A percentile compares a stretch with the other conserved stretches of the same genome.
These are phyloP conservation scores for Neosilurus mollespiculum DNA, from an alignment of 2,797 vertebrate species.

Conservation along the genomic window DNA sequence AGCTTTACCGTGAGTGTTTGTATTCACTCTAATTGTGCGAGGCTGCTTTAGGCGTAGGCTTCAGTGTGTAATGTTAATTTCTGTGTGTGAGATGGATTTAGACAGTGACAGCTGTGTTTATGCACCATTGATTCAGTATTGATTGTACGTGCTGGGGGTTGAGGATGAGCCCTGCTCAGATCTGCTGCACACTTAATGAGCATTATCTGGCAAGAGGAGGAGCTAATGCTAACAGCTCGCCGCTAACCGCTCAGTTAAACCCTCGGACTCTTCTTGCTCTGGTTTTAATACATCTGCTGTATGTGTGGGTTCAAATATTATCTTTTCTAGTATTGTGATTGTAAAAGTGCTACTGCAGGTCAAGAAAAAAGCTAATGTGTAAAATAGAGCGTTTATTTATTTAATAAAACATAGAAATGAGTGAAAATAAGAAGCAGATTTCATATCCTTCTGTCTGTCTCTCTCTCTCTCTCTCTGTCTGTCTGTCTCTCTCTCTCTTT, in stretches of 20 bases:
- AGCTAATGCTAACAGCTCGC: background rate
- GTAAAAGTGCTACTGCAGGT: background rate
- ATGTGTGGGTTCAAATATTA: background rate
- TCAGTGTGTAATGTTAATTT: slow-evolving; percentile 43
- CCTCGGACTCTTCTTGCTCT: background rate
- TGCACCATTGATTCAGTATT: slow-evolving; percentile 54
- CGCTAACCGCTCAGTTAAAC: slow-evolving; percentile 10
- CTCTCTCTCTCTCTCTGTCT: too few species aligned
- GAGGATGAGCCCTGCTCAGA: slow-evolving; percentile 16
- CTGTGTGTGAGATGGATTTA: slow-evolving; percentile 45
- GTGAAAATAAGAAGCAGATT: background rate
- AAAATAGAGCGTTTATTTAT: background rate
- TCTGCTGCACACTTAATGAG: slow-evolving; percentile 31
- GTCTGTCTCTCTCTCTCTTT: too few species aligned
- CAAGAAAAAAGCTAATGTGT: background rate
- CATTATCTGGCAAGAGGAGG: slow-evolving; percentile 30
- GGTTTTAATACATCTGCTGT: slow-evolving; percentile 3
- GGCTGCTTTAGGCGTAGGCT: slow-evolving; percentile 11
- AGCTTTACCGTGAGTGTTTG: slow-evolving; percentile 17
- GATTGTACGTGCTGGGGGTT: slow-evolving; percentile 37
- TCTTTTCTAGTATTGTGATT: background rate
- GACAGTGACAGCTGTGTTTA: slow-evolving; percentile 50
- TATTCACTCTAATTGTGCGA: slow-evolving; percentile 32
- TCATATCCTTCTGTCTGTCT: background rate
- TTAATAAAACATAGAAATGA: background rate